Evolutionary conservation across 2,113 vertebrate species (phyloP).

Genomic region (Mohoua ochrocephala): DNA sequence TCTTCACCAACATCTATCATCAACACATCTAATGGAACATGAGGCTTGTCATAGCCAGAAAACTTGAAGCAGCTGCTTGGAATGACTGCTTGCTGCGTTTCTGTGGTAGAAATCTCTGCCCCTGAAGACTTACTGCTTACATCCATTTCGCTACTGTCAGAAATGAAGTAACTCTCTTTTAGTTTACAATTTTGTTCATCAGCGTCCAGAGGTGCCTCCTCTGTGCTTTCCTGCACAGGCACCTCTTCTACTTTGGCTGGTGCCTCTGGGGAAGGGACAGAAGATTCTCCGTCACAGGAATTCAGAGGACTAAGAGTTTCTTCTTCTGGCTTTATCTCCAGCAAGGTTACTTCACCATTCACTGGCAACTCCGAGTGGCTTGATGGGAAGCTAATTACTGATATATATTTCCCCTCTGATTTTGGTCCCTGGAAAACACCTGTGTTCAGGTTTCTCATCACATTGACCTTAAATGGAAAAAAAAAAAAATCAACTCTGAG

Average conservation of each 20-base stretch:
- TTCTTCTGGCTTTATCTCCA: not conserved
- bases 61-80: slow-evolving; percentile 3
- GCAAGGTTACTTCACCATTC: not conserved
- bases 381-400: not conserved
- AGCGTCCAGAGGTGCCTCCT: not conserved
- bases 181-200: not conserved
- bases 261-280: not conserved
- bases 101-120: not conserved
- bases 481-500: not conserved
- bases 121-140: not conserved
- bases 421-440: not conserved
- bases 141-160: slow-evolving; percentile 17
- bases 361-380: not conserved
- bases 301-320: not conserved
- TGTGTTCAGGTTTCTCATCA: slow-evolving; percentile 55
- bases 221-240: not conserved
- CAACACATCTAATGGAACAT: slow-evolving; percentile 48
- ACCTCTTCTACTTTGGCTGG: not conserved
- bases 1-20: slow-evolving; percentile 41
- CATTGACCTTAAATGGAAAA: slow-evolving; percentile 36
- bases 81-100: not conserved
- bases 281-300: not conserved
- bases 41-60: slow-evolving; percentile 75
- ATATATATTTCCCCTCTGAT: slow-evolving; percentile 17
- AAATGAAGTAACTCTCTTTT: slow-evolving; percentile 13